Conservation (phyloP, 2,888 invertebrate genomes). For the Synergus umbraculus region DNA sequence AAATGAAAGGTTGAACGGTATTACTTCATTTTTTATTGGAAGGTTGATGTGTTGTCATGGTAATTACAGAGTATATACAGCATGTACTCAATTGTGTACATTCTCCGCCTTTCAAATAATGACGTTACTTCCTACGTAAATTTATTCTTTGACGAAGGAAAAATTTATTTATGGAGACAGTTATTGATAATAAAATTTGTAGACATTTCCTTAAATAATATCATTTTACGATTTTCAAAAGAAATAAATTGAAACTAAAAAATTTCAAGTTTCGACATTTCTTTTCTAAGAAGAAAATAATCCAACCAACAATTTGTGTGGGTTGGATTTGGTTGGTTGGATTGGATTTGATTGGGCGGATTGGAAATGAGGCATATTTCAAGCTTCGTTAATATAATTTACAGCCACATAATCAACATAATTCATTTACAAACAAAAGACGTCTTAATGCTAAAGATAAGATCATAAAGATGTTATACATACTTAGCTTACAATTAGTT, state of each 20-base stretch:
- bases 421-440: conserved; percentile 21
- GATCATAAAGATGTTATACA: no score
- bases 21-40: neutral
- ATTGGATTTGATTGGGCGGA: no score
- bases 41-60: neutral
- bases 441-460: no score
- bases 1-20: neutral
- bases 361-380: neutral
- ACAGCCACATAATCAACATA: neutral
- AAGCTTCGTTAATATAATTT: neutral
- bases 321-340: no score
- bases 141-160: neutral
- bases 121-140: neutral
- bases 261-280: no score
- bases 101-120: neutral
- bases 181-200: neutral
- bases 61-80: neutral
- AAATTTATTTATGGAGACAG: neutral
- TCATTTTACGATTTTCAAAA: neutral
- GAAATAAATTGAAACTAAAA: no score
- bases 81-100: neutral
- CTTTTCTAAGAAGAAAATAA: no score
- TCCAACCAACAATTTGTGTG: no score
- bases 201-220: neutral
- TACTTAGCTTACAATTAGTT: no score